phyloP scores from a whole-genome alignment of 2,113 vertebrate species.

The Genyomyrus donnyi region DNA sequence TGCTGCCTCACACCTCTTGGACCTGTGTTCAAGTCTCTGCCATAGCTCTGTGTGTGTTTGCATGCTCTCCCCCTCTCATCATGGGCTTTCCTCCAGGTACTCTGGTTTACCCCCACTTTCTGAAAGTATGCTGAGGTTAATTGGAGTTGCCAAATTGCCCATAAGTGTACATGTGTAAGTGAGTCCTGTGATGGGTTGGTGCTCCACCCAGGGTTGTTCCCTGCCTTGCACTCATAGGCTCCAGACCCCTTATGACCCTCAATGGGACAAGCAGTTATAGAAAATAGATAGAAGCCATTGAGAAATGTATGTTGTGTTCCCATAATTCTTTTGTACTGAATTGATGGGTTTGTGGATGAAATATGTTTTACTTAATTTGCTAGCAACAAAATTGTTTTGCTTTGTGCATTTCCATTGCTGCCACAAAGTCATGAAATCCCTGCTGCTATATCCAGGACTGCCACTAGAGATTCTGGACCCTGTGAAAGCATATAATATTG shows the following conservation, averaged over 20 bases:
- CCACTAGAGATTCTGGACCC: neutral
- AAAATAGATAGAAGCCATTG: neutral
- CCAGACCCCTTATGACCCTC: neutral
- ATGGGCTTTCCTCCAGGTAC: neutral
- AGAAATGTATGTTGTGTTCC: neutral
- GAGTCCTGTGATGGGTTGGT: neutral
- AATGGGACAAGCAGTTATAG: neutral
- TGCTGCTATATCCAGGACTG: neutral
- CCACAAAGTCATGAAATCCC: neutral
- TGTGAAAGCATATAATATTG: neutral
- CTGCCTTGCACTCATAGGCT: neutral
- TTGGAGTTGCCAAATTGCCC: neutral
- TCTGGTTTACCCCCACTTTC: neutral
- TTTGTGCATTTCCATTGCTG: neutral
- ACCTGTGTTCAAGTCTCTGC: neutral
- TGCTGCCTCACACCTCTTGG: neutral
- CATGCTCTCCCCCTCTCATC: neutral
- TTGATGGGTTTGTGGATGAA: neutral
- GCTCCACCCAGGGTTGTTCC: neutral
- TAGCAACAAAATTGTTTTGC: neutral
- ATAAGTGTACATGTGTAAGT: neutral
- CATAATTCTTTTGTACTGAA: neutral
- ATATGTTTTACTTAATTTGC: neutral
- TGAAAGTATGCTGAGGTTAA: neutral
- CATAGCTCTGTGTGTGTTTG: too few relatives aligned